phyloP scores from a whole-genome alignment of 2,888 invertebrate genomes.

The Drosophila nigritarsus region DNA sequence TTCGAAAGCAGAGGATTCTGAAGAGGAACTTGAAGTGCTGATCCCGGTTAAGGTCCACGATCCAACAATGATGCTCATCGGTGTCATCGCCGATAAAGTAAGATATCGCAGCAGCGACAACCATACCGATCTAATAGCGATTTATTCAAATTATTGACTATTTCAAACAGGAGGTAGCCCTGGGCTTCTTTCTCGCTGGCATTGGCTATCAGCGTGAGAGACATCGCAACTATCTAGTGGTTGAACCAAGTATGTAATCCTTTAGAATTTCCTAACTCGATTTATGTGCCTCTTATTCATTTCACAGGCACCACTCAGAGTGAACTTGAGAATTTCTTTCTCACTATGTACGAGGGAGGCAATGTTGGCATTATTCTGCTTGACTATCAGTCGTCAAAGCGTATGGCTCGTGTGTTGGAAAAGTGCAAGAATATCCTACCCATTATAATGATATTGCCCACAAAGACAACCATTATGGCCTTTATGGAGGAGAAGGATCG shows the following conservation, averaged over 20 bases:
- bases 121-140: not conserved
- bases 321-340: slow-evolving; percentile 54
- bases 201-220: slow-evolving; percentile 52
- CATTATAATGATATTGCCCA: slow-evolving; percentile 51
- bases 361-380: slow-evolving; percentile 60
- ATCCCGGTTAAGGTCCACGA: slow-evolving; percentile 9
- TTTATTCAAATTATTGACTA: not conserved
- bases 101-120: not conserved
- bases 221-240: slow-evolving; percentile 59
- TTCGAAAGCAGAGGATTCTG: not conserved
- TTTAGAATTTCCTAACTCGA: not conserved
- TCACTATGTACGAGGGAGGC: slow-evolving; percentile 17
- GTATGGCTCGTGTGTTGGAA: slow-evolving; percentile 26
- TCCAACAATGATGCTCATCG: slow-evolving; percentile 39
- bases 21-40: not conserved
- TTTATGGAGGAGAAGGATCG: slow-evolving; percentile 62
- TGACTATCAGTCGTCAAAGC: slow-evolving; percentile 48
- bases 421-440: slow-evolving; percentile 48
- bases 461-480: slow-evolving; percentile 35
- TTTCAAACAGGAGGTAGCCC: slow-evolving; percentile 49
- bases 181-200: slow-evolving; percentile 60
- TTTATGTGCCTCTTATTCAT: not conserved
- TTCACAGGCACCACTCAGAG: slow-evolving; percentile 28
- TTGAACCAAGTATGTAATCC: slow-evolving; percentile 38
- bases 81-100: slow-evolving; percentile 57